Evolutionary conservation across 23 tunicate genomes (phyloP), one percentile per base, ranked within the genome.

Genomic region (Phallusia fumigata): DNA sequence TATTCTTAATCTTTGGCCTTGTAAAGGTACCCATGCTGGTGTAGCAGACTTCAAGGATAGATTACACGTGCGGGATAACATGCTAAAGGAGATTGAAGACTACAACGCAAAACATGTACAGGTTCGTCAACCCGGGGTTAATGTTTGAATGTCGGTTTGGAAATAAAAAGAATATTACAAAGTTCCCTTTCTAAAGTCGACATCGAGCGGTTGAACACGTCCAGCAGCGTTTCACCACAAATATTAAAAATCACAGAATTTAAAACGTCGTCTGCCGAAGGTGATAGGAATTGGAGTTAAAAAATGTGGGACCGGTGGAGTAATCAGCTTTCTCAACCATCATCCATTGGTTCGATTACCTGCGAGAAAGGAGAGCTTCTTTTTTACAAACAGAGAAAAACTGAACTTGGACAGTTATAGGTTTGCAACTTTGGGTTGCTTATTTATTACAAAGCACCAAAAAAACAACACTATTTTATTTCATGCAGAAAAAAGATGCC

Each of bases 301-400:
- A 50, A 90, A 90, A 44, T 90, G 95, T 81, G 95, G 95, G 40
- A 90, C 95, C 5, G 95, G 78, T 13, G 90, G 90, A 21, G 50
- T 86, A 6, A 82, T 87, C 24, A 36, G 65, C 24, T 90, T 90
- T 78, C 58, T 90, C 10, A 53, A 76, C 2, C 91, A 87, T n/a
- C 91, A 87, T 87, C 91, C 91, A 21, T 76, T 81, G 35, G 58
- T 87, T 24, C 35, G 36, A 53, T 0, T 76, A 35, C 91, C 91
- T 0, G 33, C 47, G 22, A 32, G 76, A 12, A 21, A 18, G 28
- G 91, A 87, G 77, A 51, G 78, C 31, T 76, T 76, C 64, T 87
- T 87, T 76, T 87, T 87, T 44, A 80, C 80, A 58, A 16, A 13
- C 2, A 58, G 13, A 58, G 16, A 21, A 1, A 58, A 58, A 58